These are phyloP conservation scores for Antheraea assamensis DNA, from an alignment of 2,888 invertebrate genomes.

Conservation along the genomic window DNA sequence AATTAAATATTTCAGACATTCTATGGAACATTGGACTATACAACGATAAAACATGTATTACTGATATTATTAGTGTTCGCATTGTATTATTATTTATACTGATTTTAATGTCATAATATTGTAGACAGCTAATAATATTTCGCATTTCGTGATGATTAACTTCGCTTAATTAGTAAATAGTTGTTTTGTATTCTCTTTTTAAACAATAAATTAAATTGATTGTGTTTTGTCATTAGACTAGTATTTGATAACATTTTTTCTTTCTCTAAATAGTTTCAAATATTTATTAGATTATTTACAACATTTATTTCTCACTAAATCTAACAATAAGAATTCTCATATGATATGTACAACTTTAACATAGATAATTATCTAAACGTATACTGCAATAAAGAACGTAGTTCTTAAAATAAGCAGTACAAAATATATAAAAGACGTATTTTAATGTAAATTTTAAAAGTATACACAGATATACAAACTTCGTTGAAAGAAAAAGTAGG, in stretches of 20 bases:
- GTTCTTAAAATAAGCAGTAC: background rate
- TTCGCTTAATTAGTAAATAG: background rate
- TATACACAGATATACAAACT: conserved; percentile 16
- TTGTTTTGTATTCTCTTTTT: background rate
- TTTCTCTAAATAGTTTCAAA: background rate
- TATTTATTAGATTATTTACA: conserved; percentile 21
- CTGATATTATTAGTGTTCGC: background rate
- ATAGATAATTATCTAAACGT: background rate
- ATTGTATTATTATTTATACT: background rate
- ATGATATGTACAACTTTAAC: conserved; percentile 14
- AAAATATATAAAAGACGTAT: background rate
- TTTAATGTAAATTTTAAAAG: background rate
- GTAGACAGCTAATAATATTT: background rate
- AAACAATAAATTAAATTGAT: background rate
- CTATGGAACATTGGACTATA: background rate
- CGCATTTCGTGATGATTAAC: background rate
- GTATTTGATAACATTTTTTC: background rate
- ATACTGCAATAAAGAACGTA: background rate
- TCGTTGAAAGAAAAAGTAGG: conserved; percentile 27
- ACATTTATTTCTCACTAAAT: conserved; percentile 3
- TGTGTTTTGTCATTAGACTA: background rate
- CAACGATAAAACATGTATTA: background rate
- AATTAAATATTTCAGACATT: background rate
- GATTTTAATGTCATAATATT: background rate
- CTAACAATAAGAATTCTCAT: conserved; percentile 16